Evolutionary conservation across 2,888 invertebrate genomes (phyloP).

Genomic region (Tachina grossa): DNA sequence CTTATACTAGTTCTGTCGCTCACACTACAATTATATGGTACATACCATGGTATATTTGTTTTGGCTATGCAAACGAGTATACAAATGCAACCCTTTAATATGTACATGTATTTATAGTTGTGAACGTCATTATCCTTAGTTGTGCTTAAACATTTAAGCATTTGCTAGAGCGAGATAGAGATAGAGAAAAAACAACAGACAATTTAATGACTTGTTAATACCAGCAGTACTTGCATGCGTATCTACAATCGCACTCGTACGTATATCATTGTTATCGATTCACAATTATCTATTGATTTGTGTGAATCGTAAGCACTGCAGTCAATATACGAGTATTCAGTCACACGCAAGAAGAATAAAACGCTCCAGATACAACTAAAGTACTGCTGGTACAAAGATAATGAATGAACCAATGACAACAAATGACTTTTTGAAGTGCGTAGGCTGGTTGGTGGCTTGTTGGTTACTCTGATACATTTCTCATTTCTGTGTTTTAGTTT

Average conservation of each 20-base stretch:
- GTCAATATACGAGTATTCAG: slow-evolving; percentile 14
- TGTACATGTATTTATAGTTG: slow-evolving; percentile 6
- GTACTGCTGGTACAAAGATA: not conserved
- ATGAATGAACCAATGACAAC: not conserved
- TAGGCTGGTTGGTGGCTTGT: slow-evolving; percentile 23
- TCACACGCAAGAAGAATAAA: slow-evolving; percentile 13
- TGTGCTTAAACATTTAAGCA: slow-evolving; percentile 41
- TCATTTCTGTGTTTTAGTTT: not conserved
- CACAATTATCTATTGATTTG: slow-evolving; percentile 65
- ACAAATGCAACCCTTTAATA: too few relatives aligned
- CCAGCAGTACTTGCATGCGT: slow-evolving; percentile 60
- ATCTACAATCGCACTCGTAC: slow-evolving; percentile 51
- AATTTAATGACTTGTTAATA: slow-evolving; percentile 67
- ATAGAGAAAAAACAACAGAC: slow-evolving; percentile 5
- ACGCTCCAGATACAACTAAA: slow-evolving; percentile 1
- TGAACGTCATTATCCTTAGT: slow-evolving; percentile 38
- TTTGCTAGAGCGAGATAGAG: not conserved
- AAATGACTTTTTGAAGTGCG: slow-evolving; percentile 13
- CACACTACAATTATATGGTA: too few relatives aligned
- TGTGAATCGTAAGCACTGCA: slow-evolving; percentile 13
- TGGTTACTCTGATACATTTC: not conserved
- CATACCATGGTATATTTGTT: too few relatives aligned
- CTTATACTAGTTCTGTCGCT: too few relatives aligned
- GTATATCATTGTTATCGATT: slow-evolving; percentile 58
- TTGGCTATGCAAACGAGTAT: too few relatives aligned